Percentiles rank a stretch among this genome's conserved stretches.
These are phyloP conservation scores for Microctenopoma lineatum DNA, from an alignment of 2,797 vertebrate genomes.

Conservation along the genomic window DNA sequence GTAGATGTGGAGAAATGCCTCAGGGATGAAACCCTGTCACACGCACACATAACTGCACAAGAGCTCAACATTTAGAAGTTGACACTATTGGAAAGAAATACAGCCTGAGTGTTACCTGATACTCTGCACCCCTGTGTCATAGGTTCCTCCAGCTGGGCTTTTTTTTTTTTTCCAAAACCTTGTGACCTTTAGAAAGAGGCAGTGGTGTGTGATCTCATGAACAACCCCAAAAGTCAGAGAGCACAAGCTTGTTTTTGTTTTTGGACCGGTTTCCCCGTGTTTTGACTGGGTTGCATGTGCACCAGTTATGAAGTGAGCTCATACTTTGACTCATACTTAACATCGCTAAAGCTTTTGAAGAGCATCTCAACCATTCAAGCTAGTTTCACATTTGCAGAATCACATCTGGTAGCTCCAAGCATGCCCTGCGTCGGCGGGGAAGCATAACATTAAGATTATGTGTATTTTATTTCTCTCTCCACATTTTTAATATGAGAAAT, in stretches of 20 bases:
- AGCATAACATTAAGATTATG: slow-evolving; percentile 22
- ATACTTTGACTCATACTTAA: slow-evolving; percentile 61
- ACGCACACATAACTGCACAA: slow-evolving; percentile 46
- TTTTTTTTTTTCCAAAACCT: slow-evolving; percentile 54
- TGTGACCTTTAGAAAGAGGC: slow-evolving; percentile 68
- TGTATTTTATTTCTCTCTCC: slow-evolving; percentile 24
- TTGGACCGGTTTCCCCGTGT: slow-evolving; percentile 68
- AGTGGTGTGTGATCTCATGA: slow-evolving; percentile 63
- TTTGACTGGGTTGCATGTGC: slow-evolving; percentile 68
- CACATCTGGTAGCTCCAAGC: slow-evolving; percentile 36
- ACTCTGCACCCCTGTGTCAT: slow-evolving; percentile 76
- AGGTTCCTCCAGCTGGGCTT: slow-evolving; percentile 74
- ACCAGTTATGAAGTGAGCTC: slow-evolving; percentile 59
- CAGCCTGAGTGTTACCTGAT: slow-evolving; percentile 75
- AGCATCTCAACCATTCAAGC: background rate
- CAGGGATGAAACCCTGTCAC: slow-evolving; percentile 56
- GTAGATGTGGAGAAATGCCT: slow-evolving; percentile 43
- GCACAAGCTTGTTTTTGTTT: slow-evolving; percentile 73
- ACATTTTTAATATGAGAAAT: slow-evolving; percentile 36
- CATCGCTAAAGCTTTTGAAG: slow-evolving; percentile 49
- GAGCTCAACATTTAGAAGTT: slow-evolving; percentile 70
- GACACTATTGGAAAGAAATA: slow-evolving; percentile 71
- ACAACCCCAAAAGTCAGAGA: slow-evolving; percentile 51
- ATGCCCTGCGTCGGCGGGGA: slow-evolving; percentile 21
- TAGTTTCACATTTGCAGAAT: slow-evolving; percentile 10